Conservation (phyloP, 1,140 invertebrate species). For the Periplaneta americana region DNA sequence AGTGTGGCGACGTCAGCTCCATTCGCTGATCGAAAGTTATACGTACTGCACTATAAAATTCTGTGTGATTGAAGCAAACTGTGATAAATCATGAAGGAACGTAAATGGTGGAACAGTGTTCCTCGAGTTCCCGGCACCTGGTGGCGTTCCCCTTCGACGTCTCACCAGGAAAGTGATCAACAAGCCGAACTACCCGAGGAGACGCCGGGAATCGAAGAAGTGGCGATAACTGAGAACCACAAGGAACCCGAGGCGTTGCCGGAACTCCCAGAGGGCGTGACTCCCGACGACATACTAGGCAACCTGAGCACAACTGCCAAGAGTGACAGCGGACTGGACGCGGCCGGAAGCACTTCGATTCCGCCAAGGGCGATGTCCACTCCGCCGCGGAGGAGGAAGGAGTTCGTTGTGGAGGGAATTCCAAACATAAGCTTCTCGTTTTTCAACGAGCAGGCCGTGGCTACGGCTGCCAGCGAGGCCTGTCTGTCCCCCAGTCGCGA, state of each 20-base stretch:
- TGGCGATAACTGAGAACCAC: neutral
- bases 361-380: neutral
- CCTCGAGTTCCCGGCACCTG: neutral
- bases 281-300: neutral
- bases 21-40: too few species aligned
- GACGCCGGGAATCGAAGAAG: neutral
- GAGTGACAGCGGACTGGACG: neutral
- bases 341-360: neutral
- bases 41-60: too few species aligned
- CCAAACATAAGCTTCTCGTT: conserved; percentile 39
- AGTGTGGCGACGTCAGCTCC: too few species aligned
- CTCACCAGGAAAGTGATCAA: neutral
- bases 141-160: neutral
- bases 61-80: neutral
- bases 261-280: neutral
- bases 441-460: conserved; percentile 25
- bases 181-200: neutral
- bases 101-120: neutral
- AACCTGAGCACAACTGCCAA: neutral
- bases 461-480: neutral
- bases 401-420: conserved; percentile 33
- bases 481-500: neutral
- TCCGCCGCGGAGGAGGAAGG: neutral
- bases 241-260: neutral
- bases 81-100: neutral